Conservation (phyloP, 2,113 vertebrate species). For the Catharus fuscescens region DNA sequence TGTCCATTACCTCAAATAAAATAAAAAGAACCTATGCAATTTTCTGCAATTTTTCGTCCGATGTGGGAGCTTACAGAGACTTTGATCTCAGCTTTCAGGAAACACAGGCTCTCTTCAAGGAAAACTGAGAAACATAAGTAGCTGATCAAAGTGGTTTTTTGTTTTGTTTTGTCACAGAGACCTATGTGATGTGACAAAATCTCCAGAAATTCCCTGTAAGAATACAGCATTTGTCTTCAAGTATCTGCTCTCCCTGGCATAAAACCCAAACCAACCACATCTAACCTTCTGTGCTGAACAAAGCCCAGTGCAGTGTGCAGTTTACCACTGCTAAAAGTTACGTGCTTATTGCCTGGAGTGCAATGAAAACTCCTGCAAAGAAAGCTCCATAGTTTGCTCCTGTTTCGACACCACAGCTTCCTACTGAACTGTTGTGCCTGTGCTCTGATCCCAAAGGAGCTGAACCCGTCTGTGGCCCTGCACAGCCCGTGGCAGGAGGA, state of each 20-base stretch:
- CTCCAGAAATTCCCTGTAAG: constrained; percentile 61
- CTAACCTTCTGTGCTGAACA: constrained; percentile 66
- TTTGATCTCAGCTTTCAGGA: constrained; percentile 89
- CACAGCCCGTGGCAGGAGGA: not conserved
- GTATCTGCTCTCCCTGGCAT: constrained; percentile 61
- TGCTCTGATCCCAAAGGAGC: not conserved
- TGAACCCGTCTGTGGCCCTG: not conserved
- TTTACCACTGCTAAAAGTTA: constrained; percentile 76
- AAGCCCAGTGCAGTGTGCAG: constrained; percentile 76
- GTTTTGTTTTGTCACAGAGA: constrained; percentile 71
- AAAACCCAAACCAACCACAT: constrained; percentile 64
- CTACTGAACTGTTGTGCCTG: not conserved
- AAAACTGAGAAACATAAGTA: constrained; percentile 76
- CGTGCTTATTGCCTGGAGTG: constrained; percentile 34
- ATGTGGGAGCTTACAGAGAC: constrained; percentile 74
- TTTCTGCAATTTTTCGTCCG: constrained; percentile 75
- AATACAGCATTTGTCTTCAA: constrained; percentile 68
- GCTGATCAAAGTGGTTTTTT: constrained; percentile 84
- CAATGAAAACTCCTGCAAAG: not conserved
- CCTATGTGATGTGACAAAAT: constrained; percentile 50
- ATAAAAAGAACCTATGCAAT: constrained; percentile 77
- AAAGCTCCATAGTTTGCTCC: not conserved
- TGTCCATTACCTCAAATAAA: constrained; percentile 67
- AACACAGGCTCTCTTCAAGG: constrained; percentile 59
- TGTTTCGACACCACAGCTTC: not conserved